Percentiles rank a stretch among this genome's conserved stretches.
phyloP scores from a whole-genome alignment of 2,888 invertebrate genomes.

The Eupithecia vulgata region DNA sequence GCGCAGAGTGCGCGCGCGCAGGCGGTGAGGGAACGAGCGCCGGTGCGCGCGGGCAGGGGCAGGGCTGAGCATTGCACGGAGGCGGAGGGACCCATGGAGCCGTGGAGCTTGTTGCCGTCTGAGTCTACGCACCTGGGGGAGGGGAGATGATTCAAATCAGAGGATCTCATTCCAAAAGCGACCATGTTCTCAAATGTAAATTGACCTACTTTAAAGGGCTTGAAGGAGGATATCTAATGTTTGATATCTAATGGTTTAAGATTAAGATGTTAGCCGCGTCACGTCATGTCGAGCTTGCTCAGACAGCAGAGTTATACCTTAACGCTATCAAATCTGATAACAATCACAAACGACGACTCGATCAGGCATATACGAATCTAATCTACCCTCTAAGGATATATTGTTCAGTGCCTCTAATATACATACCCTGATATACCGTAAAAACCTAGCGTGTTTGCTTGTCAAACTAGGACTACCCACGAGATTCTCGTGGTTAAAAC shows the following conservation, averaged over 20 bases:
- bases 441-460: too few species aligned
- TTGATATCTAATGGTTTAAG: too few species aligned
- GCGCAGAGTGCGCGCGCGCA: conserved; percentile 91
- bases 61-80: conserved; percentile 85
- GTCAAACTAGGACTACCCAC: too few species aligned
- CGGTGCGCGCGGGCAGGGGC: conserved; percentile 65
- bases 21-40: conserved; percentile 80
- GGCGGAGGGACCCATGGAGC: conserved; percentile 91
- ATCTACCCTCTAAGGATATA: too few species aligned
- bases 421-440: too few species aligned
- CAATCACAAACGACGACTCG: background rate
- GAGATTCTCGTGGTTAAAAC: too few species aligned
- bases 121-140: conserved; percentile 88
- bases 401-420: too few species aligned
- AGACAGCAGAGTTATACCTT: too few species aligned
- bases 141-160: background rate
- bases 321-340: background rate
- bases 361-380: background rate
- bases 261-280: too few species aligned
- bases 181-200: background rate
- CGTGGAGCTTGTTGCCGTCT: conserved; percentile 89
- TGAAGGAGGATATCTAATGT: too few species aligned
- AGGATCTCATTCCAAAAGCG: background rate
- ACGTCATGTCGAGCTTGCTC: too few species aligned
- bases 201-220: too few species aligned